Evolutionary conservation across 2,888 invertebrate species (phyloP), one percentile per base, ranked within the genome.

Genomic region (Heliconius cydno): DNA sequence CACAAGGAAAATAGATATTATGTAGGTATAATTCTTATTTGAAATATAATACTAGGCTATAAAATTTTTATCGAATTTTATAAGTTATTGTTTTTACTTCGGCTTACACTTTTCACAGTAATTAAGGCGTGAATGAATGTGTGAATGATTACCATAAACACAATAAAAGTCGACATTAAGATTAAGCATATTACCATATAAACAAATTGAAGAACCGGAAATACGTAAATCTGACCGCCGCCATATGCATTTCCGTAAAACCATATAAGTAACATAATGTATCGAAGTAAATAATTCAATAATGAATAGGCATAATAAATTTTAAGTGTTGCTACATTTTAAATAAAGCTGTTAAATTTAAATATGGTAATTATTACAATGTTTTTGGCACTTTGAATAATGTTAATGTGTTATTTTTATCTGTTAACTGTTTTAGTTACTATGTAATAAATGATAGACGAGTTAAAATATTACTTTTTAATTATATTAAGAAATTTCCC

Each of bases 341-440:
- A 63, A 74, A 74, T 65, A 65, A 75, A 75, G 60, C 74, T 75
- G 74, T 75, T 63, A 65, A 75, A 75, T 75, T 73, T 60, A 73
- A 73, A 73, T 73, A 73, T 73, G 72, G 34, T 73, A 73, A 73
- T 73, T 57, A 34, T 57, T 73, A 73, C 72, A 73, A 73, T 73
- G 72, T 73, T 73, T 57, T 60, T 57, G 57, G 72, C 72, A 73
- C 72, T 72, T 72, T 72, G 72, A 57, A 72, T 72, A 57, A 72
- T 73, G 52, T 73, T 73, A 73, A 57, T 72, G 68, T 68, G 38
- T 72, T 72, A 72, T 72, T 57, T 30, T n/a, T 57, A 41, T 41
- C 41, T 68, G 38, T 68, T 68, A 68, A 68, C 68, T 68, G 41
- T 4, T 25, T 68, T 68, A 41, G 68, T 68, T 68, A 68, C 41